Conservation (phyloP, 2,888 invertebrate species). For the Ferdinandea cuprea region DNA sequence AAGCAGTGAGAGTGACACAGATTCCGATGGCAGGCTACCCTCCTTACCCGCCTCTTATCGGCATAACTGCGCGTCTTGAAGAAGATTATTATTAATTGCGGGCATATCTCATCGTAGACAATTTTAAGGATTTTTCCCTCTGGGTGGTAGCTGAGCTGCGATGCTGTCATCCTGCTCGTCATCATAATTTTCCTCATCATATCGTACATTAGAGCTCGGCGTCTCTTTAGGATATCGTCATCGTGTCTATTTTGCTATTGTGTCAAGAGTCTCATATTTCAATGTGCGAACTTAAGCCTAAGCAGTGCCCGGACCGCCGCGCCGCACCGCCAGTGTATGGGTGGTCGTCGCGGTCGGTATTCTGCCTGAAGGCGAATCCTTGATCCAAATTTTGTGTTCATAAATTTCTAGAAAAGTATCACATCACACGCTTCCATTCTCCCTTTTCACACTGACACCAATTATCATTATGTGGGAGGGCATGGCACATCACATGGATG, state of each 20-base stretch:
- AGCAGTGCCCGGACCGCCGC: slow-evolving; percentile 26
- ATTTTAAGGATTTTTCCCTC: slow-evolving; percentile 64
- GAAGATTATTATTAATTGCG: slow-evolving; percentile 68
- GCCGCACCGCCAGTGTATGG: neutral
- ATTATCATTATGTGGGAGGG: slow-evolving; percentile 44
- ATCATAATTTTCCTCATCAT: slow-evolving; percentile 61
- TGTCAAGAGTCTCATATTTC: slow-evolving; percentile 73
- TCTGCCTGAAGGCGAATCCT: slow-evolving; percentile 61
- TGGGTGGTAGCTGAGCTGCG: slow-evolving; percentile 6
- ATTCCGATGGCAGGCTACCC: slow-evolving; percentile 27
- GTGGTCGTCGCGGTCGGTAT: slow-evolving; percentile 42
- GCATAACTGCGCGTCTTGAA: slow-evolving; percentile 41
- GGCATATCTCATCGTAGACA: slow-evolving; percentile 59
- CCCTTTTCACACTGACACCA: slow-evolving; percentile 30
- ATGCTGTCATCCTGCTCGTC: slow-evolving; percentile 56
- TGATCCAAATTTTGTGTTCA: slow-evolving; percentile 65
- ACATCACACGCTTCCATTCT: slow-evolving; percentile 18
- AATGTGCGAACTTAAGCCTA: slow-evolving; percentile 69
- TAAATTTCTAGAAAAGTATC: slow-evolving; percentile 32
- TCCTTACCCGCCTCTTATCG: slow-evolving; percentile 10
- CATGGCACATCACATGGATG: slow-evolving; percentile 1
- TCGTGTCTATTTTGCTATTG: slow-evolving; percentile 51
- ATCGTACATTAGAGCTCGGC: slow-evolving; percentile 28
- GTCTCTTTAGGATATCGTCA: slow-evolving; percentile 40
- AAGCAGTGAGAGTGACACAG: slow-evolving; percentile 33